Evolutionary conservation across 2,797 vertebrate genomes (phyloP), one percentile per base, ranked within the genome.

Genomic region (Malurus splendens): DNA sequence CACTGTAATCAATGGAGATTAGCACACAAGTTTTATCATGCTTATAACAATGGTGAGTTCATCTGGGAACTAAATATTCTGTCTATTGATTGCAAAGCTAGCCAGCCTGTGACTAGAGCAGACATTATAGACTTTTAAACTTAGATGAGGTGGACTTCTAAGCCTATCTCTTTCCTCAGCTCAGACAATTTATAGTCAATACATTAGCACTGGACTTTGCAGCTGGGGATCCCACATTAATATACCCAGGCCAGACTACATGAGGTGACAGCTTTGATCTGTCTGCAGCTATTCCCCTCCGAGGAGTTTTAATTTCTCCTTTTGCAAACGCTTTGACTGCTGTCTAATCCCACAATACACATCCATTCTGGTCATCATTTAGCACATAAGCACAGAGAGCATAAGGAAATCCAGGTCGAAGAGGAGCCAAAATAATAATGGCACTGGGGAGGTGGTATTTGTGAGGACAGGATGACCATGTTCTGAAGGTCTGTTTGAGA

Each of bases 1-100:
- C 84, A 90, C 81, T 88, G 5, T 62, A 86, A 75, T 82, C 94
- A 73, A 32, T 88, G 45, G n/a, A 79, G 55, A 82, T 52, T 56
- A 67, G 10, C 24, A 32, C 56, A 67, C 27, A 76, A 30, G 41
- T 91, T 86, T 86, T 67, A 38, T 56, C 24, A 22, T 50, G 24
- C 27, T 56, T 86, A 64, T 60, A 64, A 44, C 52, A 70, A 25
- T 9, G 8, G 9, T 8, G 25, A 79, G 28, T 86, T 88, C 70
- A 86, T 9, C 42, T 73, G 78, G 67, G 60, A 88, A 36, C 74
- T 70, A 76, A 91, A 72, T 72, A 82, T 56, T 88, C 41, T 51
- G 59, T 57, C 44, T 84, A n/a, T 82, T 84, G 77, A 88, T 91
- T 84, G 48, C n/a, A 73, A 74, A 90, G 52, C 19, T 64, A 59